Evolutionary conservation across 2,797 vertebrate genomes (phyloP), one percentile per base, ranked within the genome.

Genomic region (Enteromius thamalakanensis): DNA sequence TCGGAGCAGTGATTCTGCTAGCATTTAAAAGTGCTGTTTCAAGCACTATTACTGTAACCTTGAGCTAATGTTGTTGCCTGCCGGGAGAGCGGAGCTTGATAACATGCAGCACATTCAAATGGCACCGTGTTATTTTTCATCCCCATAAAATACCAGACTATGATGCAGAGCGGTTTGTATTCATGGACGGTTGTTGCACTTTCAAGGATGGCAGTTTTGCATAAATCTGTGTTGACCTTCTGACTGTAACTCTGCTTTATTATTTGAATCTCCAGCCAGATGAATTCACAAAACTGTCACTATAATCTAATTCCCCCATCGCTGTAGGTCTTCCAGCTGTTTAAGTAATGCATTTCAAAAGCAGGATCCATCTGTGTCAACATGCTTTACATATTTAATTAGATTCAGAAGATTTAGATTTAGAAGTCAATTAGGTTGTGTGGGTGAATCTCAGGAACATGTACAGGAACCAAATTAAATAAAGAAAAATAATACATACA

Each of bases 211-310:
- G 88, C 87, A 87, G 85, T 74, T 87, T 76, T 92, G 92, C 93
- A 94, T 92, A 93, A 94, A 94, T 91, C 91, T 88, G 88, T 87
- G 88, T 85, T 93, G 93, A 94, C 93, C 94, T 94, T 94, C 92
- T 91, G 92, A 90, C 90, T 88, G 89, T 90, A 81, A 85, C 86
- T 90, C 86, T 85, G 65, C 88, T 79, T 92, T 92, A 88, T 83
- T 84, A 79, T 89, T 92, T 93, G 93, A 94, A 93, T 92, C 92
- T 92, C 90, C 91, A 89, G 90, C 89, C 79, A 81, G 68, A 81
- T 81, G 19, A 42, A 91, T 90, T 91, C 89, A 89, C 91, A 88
- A 86, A 87, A 89, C 91, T 91, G 90, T 89, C 90, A 89, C 88
- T 91, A 90, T 81, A 85, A 82, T 81, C 40, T 21, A 40, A 82